Percentiles rank a stretch among this genome's conserved stretches.
Evolutionary conservation across 2,797 vertebrate species (phyloP).

Genomic region (Muscicapa comitata): DNA sequence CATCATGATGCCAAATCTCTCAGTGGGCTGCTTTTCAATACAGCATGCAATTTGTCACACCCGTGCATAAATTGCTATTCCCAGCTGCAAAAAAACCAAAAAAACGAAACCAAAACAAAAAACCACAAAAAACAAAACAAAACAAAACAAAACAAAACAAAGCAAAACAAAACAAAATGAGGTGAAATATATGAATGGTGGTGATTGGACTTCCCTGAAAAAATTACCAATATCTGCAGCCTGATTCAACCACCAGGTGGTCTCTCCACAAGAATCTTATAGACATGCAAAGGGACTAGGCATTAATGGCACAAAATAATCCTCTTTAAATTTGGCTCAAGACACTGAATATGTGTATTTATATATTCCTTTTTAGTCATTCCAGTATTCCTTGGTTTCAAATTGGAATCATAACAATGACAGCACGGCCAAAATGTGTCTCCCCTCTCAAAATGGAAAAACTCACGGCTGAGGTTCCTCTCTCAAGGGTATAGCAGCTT

Average conservation of each 20-base stretch:
- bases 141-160: background rate
- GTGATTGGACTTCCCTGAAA: background rate
- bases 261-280: background rate
- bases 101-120: background rate
- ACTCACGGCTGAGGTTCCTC: background rate
- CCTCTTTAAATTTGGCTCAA: background rate
- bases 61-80: background rate
- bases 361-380: background rate
- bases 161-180: fast-evolving
- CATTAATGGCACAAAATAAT: background rate
- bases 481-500: background rate
- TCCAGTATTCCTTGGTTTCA: background rate
- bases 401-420: background rate
- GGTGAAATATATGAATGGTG: background rate
- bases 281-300: background rate
- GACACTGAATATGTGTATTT: background rate
- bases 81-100: fast-evolving
- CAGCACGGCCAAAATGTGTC: background rate
- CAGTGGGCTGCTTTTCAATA: background rate
- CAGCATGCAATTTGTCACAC: background rate
- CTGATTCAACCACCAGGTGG: fast-evolving
- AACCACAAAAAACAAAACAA: no score
- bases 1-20: background rate
- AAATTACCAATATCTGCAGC: background rate
- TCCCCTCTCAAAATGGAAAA: background rate